A percentile compares a stretch with the other conserved stretches of the same genome.
These are phyloP conservation scores for Drosophila trapezifrons DNA, from an alignment of 1,140 invertebrate species.

Conservation along the genomic window DNA sequence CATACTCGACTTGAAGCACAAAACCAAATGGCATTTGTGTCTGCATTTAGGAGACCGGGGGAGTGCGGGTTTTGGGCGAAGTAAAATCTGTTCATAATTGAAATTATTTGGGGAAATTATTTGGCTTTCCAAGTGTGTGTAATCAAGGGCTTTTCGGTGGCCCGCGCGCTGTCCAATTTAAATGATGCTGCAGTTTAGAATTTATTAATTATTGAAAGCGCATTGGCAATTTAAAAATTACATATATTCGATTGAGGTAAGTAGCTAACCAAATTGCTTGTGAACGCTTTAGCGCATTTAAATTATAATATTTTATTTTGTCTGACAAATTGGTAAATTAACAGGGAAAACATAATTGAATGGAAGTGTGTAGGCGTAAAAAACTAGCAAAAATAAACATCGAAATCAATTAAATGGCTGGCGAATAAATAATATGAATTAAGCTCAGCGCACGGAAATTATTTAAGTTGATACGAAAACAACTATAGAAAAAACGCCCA, in stretches of 20 bases:
- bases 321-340: conserved; percentile 58
- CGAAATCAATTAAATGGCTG: conserved; percentile 65
- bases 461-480: conserved; percentile 8
- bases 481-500: conserved; percentile 6
- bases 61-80: not conserved
- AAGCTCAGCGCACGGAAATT: conserved; percentile 34
- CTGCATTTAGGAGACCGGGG: conserved; percentile 16
- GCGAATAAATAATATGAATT: conserved; percentile 59
- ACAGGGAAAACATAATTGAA: conserved; percentile 51
- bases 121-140: conserved; percentile 48
- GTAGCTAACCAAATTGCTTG: conserved; percentile 53
- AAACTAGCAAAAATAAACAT: conserved; percentile 44
- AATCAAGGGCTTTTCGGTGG: conserved; percentile 27
- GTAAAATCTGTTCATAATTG: conserved; percentile 67
- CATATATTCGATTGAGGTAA: conserved; percentile 16
- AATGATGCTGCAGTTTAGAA: conserved; percentile 44
- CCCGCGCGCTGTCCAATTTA: conserved; percentile 30
- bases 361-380: conserved; percentile 20
- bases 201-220: conserved; percentile 53
- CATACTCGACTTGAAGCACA: conserved; percentile 62
- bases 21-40: conserved; percentile 54
- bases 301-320: conserved; percentile 60
- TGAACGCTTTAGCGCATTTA: conserved; percentile 32
- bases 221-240: conserved; percentile 3
- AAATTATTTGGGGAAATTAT: conserved; percentile 72